These are phyloP conservation scores for Luidia sarsii DNA, from an alignment of 53 echinoderm and acorn worm species.

Conservation along the genomic window DNA sequence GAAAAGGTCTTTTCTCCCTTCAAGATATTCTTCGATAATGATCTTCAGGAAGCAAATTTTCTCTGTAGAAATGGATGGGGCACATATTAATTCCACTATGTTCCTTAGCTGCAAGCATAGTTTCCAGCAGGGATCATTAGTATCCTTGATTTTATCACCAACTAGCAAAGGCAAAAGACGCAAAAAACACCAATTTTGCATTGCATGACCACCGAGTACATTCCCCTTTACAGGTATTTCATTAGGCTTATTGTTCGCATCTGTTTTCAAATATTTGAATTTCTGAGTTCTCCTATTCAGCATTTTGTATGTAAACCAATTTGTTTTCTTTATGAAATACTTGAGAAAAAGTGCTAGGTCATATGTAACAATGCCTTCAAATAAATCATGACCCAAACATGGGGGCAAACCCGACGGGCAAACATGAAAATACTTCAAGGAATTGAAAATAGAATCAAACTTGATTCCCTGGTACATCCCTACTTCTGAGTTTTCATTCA, in stretches of 20 bases:
- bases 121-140: conserved; percentile 42
- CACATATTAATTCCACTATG: conserved; percentile 51
- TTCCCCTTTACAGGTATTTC: conserved; percentile 45
- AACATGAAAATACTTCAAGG: conserved; percentile 45
- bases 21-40: conserved; percentile 47
- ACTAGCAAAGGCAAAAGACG: conserved; percentile 44
- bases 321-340: conserved; percentile 14
- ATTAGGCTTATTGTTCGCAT: conserved; percentile 51
- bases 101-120: conserved; percentile 28
- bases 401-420: conserved; percentile 46
- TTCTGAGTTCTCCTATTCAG: conserved; percentile 31
- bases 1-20: conserved; percentile 18
- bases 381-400: conserved; percentile 62
- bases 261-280: conserved; percentile 45
- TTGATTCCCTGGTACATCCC: conserved; percentile 25
- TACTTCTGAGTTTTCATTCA: background rate
- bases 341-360: conserved; percentile 51
- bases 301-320: conserved; percentile 57
- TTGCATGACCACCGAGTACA: conserved; percentile 66
- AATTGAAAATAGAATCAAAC: conserved; percentile 49
- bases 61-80: conserved; percentile 4
- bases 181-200: conserved; percentile 62
- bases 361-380: conserved; percentile 57
- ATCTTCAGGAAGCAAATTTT: conserved; percentile 37
- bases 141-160: conserved; percentile 34